These are phyloP conservation scores for Pogoniulus pusillus DNA, from an alignment of 2,797 vertebrate species.

Conservation along the genomic window DNA sequence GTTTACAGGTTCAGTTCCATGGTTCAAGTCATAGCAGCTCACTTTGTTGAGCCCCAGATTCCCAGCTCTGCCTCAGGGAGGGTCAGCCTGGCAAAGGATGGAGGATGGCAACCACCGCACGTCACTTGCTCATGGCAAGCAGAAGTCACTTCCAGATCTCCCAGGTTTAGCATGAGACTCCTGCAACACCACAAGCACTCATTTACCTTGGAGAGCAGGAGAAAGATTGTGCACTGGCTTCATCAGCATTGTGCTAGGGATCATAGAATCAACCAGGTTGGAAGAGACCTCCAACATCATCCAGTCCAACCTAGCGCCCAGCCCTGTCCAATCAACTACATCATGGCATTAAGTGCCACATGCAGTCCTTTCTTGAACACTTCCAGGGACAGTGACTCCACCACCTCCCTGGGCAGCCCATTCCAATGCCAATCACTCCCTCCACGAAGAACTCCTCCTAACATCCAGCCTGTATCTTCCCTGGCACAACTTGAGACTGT, in stretches of 20 bases:
- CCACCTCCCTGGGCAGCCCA: no score
- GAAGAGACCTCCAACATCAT: no score
- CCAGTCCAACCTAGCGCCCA: no score
- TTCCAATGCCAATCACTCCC: no score
- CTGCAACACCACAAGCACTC: neutral
- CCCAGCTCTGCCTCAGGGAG: neutral
- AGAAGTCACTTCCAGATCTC: neutral
- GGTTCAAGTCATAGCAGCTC: neutral
- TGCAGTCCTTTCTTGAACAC: no score
- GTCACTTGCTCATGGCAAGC: neutral
- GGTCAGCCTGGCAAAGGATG: neutral
- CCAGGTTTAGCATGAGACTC: neutral
- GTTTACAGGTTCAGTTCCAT: neutral
- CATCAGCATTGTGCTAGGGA: accelerated
- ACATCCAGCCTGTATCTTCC: no score
- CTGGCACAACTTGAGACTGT: no score
- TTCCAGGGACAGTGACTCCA: no score
- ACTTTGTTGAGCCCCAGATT: neutral
- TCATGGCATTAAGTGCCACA: no score
- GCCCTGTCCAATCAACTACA: no score
- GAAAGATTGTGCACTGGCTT: neutral
- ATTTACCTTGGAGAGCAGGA: neutral
- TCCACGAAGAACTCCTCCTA: no score
- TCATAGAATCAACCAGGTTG: no score
- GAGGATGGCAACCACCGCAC: neutral